Conservation (phyloP, 1,140 invertebrate genomes). For the Drosophila setifemur region DNA sequence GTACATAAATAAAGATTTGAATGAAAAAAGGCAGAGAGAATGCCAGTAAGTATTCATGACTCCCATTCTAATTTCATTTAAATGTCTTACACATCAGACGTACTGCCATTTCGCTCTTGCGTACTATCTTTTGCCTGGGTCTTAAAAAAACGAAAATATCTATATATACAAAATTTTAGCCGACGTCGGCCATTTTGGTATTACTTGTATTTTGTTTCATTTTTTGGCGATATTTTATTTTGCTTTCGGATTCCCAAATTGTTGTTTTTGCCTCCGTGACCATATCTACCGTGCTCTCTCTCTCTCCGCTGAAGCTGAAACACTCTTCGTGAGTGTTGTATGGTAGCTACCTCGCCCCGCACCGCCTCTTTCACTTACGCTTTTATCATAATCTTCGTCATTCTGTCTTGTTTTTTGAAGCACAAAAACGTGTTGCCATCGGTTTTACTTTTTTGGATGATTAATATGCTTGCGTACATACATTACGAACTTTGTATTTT, state of each 20-base stretch:
- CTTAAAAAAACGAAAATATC: conserved; percentile 56
- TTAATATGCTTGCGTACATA: conserved; percentile 24
- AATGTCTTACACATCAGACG: conserved; percentile 29
- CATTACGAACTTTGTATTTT: conserved; percentile 24
- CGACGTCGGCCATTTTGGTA: conserved; percentile 70
- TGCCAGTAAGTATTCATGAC: conserved; percentile 58
- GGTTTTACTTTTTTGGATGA: conserved; percentile 17
- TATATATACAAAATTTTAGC: conserved; percentile 62
- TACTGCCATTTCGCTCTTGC: conserved; percentile 2
- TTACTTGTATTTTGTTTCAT: conserved; percentile 37
- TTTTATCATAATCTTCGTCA: conserved; percentile 31
- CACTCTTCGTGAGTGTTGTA: conserved; percentile 11
- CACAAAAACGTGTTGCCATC: conserved; percentile 72
- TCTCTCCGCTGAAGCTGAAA: conserved; percentile 20
- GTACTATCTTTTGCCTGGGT: conserved; percentile 2
- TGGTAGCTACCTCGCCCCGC: conserved; percentile 16
- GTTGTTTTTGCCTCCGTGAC: conserved; percentile 34
- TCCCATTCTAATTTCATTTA: conserved; percentile 75
- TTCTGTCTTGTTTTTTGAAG: conserved; percentile 58
- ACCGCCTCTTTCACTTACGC: conserved; percentile 14
- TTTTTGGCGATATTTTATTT: conserved; percentile 46
- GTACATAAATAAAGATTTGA: too few species aligned
- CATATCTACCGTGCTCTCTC: conserved; percentile 62
- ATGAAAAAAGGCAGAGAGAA: too few species aligned
- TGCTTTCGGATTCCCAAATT: conserved; percentile 32